A percentile compares a stretch with the other conserved stretches of the same genome.
Evolutionary conservation across 2,797 vertebrate genomes (phyloP).

Genomic region (Apodemus agrarius): DNA sequence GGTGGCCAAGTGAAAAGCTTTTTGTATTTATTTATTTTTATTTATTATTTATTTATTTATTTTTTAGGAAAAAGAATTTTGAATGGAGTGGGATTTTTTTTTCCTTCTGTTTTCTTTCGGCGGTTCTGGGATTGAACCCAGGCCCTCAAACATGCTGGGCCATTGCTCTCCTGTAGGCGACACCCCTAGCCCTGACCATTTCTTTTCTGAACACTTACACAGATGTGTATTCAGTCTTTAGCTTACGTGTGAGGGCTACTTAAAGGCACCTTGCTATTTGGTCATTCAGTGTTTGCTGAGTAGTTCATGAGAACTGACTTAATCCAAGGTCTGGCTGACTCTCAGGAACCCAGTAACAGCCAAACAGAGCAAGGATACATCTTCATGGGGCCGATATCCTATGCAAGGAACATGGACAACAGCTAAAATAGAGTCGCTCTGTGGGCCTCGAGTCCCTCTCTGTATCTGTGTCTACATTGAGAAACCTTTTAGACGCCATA

Average conservation of each 20-base stretch:
- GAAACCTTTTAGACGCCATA: not conserved
- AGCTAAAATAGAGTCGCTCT: not conserved
- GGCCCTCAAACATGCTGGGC: not conserved
- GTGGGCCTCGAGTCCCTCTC: not conserved
- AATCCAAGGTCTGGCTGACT: not conserved
- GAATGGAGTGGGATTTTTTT: constrained; percentile 4
- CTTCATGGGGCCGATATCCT: not conserved
- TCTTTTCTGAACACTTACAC: not conserved
- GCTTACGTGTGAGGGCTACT: not conserved
- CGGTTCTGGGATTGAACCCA: not conserved
- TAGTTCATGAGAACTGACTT: not conserved
- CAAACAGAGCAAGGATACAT: not conserved
- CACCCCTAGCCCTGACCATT: not conserved
- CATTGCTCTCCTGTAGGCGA: not conserved
- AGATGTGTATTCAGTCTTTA: constrained; percentile 10
- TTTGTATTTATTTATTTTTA: not conserved
- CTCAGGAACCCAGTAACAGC: not conserved
- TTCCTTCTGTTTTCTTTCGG: not conserved
- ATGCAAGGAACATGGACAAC: not conserved
- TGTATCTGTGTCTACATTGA: not conserved
- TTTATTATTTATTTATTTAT: not conserved
- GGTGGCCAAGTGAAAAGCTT: not conserved
- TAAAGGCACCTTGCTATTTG: not conserved
- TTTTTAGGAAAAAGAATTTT: constrained; percentile 23
- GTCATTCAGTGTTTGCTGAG: not conserved